phyloP scores from a whole-genome alignment of 1,140 invertebrate species.

The Drosophila parabipectinata region DNA sequence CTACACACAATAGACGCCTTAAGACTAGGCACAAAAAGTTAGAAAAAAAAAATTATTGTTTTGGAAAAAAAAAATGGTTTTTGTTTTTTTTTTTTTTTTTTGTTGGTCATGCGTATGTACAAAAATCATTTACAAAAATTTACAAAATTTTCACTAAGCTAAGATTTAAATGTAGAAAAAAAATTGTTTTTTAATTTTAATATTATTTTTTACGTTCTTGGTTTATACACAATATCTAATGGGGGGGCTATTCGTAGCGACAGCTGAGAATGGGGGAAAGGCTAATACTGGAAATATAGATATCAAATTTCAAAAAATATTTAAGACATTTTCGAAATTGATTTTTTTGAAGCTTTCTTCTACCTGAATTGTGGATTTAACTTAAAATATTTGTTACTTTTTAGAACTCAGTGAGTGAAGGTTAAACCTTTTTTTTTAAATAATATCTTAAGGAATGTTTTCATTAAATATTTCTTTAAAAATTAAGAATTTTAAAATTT shows the following conservation, averaged over 20 bases:
- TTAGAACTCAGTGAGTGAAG: not conserved
- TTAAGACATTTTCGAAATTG: not conserved
- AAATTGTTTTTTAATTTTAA: constrained; percentile 14
- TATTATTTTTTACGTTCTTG: constrained; percentile 7
- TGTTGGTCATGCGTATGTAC: constrained; percentile 58
- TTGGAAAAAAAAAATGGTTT: constrained; percentile 30
- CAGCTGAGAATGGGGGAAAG: constrained; percentile 16
- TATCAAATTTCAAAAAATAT: not conserved
- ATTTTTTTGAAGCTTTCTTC: not conserved
- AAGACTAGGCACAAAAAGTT: constrained; percentile 75
- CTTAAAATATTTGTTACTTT: not conserved
- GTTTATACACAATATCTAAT: constrained; percentile 23
- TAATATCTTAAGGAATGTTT: not conserved
- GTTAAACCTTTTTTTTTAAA: not conserved
- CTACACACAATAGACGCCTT: constrained; percentile 76
- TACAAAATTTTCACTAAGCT: constrained; percentile 63
- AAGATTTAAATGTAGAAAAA: constrained; percentile 33
- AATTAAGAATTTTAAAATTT: not conserved
- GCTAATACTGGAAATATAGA: constrained; percentile 30
- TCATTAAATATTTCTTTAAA: no score
- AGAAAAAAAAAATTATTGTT: constrained; percentile 28
- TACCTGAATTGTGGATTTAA: not conserved
- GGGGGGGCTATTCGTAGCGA: constrained; percentile 19
- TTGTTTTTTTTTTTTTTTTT: constrained; percentile 19
- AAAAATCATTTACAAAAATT: constrained; percentile 79